A percentile compares a stretch with the other conserved stretches of the same genome.
phyloP scores from a whole-genome alignment of 1,140 invertebrate species.

The Vanessa atalanta region DNA sequence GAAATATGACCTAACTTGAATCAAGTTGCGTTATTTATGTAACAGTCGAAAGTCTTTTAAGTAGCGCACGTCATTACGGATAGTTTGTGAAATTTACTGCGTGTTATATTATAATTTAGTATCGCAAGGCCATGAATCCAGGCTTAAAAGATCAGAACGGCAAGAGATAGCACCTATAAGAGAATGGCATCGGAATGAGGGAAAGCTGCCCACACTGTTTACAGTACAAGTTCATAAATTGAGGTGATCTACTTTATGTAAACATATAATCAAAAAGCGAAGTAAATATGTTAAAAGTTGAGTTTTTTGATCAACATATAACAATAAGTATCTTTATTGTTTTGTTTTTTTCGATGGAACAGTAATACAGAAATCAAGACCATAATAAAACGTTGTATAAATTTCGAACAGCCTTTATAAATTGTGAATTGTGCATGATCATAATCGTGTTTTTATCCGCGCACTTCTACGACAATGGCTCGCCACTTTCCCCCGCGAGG shows the following conservation, averaged over 20 bases:
- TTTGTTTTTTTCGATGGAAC: too few relatives aligned
- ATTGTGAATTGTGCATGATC: constrained; percentile 34
- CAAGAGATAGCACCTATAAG: not conserved
- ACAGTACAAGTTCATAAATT: not conserved
- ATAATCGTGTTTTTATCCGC: constrained; percentile 43
- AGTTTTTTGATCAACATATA: too few relatives aligned
- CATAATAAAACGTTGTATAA: constrained; percentile 6
- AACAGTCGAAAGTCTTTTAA: constrained; percentile 53
- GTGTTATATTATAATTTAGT: constrained; percentile 80
- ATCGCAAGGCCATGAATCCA: constrained; percentile 65
- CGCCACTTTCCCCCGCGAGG: constrained; percentile 41
- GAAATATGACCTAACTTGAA: not conserved
- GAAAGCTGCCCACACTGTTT: not conserved
- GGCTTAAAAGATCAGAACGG: constrained; percentile 71
- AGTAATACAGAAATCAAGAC: not conserved
- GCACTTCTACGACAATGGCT: constrained; percentile 33
- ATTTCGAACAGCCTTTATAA: constrained; percentile 26
- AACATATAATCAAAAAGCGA: not conserved
- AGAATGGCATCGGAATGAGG: not conserved
- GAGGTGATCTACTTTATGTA: too few relatives aligned
- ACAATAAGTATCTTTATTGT: too few relatives aligned
- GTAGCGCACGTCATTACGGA: constrained; percentile 61
- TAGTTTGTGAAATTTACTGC: constrained; percentile 78
- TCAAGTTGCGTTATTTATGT: constrained; percentile 48
- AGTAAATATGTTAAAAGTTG: too few relatives aligned